Percentiles rank a stretch among this genome's conserved stretches.
Evolutionary conservation across 2,113 vertebrate genomes (phyloP).

Genomic region (Anhinga anhinga): DNA sequence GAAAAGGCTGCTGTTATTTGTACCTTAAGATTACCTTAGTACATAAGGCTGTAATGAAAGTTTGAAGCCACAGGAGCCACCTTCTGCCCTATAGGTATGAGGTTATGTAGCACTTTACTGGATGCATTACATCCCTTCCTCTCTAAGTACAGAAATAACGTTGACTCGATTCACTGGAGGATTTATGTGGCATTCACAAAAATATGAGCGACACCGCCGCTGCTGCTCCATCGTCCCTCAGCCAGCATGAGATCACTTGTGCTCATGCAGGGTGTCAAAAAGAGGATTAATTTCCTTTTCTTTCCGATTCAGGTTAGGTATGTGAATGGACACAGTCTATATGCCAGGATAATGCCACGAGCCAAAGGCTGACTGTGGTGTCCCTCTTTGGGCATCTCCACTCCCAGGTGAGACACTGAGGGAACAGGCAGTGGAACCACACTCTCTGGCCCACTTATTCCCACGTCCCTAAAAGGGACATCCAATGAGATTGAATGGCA

Average conservation of each 20-base stretch:
- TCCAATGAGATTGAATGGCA: constrained; percentile 58
- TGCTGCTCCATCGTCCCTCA: background rate
- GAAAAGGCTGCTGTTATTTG: background rate
- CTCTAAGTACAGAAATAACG: background rate
- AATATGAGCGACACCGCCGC: background rate
- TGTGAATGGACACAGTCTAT: background rate
- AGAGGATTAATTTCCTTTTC: background rate
- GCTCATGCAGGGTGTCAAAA: background rate
- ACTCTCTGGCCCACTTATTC: constrained; percentile 52
- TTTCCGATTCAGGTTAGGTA: background rate
- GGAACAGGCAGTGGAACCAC: background rate
- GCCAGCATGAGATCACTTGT: rapidly evolving
- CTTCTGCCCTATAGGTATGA: background rate
- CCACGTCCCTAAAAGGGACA: constrained; percentile 21
- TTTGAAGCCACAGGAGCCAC: background rate
- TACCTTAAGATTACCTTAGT: background rate
- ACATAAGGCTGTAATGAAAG: background rate
- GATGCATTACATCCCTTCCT: background rate
- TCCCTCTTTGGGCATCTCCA: rapidly evolving
- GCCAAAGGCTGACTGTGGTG: background rate
- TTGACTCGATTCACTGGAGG: background rate
- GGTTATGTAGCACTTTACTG: background rate
- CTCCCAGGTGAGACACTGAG: background rate
- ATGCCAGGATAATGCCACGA: background rate
- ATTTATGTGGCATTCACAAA: background rate